Percentiles rank a stretch among this genome's conserved stretches.
Evolutionary conservation across 2,797 vertebrate species (phyloP).

Genomic region (Leptoclinus maculatus): DNA sequence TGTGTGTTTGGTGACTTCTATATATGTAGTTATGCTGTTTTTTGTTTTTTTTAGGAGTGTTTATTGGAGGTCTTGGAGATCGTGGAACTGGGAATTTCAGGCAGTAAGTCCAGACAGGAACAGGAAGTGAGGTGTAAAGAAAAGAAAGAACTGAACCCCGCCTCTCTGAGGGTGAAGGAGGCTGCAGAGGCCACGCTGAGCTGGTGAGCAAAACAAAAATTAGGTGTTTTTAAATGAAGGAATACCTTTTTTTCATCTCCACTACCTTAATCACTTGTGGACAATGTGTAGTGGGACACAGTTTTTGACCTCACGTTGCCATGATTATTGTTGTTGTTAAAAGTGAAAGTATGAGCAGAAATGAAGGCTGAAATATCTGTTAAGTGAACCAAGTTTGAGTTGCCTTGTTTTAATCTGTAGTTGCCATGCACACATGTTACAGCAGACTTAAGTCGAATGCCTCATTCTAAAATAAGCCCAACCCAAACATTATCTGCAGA

Average conservation of each 20-base stretch:
- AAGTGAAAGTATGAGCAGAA: neutral
- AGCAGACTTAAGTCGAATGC: no score
- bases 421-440: neutral
- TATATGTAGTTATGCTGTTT: neutral
- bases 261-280: neutral
- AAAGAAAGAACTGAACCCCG: constrained; percentile 93
- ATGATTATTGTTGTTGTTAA: neutral
- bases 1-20: neutral
- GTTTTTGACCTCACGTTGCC: neutral
- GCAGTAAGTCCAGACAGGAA: constrained; percentile 92
- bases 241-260: neutral
- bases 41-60: constrained; percentile 84
- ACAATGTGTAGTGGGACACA: neutral
- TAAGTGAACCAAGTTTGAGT: neutral
- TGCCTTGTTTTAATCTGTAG: neutral
- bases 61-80: constrained; percentile 93
- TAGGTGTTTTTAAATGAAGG: neutral
- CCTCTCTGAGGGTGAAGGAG: constrained; percentile 95
- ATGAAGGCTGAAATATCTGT: neutral
- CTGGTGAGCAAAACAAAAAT: constrained; percentile 85
- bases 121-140: constrained; percentile 91
- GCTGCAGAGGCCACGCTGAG: constrained; percentile 94
- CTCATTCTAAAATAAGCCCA: neutral
- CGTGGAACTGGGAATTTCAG: constrained; percentile 95
- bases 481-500: neutral